Evolutionary conservation across 92 coral and sea anemone species (phyloP).

Genomic region (Blastomussa wellsi): DNA sequence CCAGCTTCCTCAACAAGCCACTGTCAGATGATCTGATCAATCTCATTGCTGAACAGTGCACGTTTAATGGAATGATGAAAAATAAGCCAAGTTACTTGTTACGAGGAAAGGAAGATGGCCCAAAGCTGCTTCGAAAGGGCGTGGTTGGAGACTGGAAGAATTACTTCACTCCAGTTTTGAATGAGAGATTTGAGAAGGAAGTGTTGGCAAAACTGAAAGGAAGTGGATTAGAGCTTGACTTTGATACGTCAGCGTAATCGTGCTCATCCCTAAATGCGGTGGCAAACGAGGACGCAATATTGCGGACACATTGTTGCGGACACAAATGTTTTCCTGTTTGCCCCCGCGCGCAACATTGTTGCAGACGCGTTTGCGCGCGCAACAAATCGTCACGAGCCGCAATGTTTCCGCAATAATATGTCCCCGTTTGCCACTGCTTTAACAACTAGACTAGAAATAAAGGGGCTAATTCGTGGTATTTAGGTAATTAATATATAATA

Average conservation of each 20-base stretch:
- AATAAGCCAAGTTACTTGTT: background rate
- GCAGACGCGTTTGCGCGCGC: no score
- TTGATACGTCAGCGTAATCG: background rate
- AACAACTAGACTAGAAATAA: no score
- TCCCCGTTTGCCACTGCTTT: no score
- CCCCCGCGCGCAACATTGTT: no score
- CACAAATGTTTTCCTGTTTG: no score
- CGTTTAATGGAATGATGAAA: conserved; percentile 16
- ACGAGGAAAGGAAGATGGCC: background rate
- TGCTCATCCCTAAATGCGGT: no score
- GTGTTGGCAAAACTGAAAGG: conserved; percentile 10
- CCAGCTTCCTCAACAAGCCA: conserved; percentile 21
- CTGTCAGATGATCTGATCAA: conserved; percentile 19
- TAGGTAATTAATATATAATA: no score
- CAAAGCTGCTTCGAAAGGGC: conserved; percentile 11
- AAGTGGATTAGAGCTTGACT: conserved; percentile 22
- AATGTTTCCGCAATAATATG: no score
- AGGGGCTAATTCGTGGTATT: no score
- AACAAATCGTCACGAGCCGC: no score
- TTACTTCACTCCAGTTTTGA: conserved; percentile 17
- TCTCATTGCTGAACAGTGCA: conserved; percentile 31
- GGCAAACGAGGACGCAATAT: no score
- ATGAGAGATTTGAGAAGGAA: conserved; percentile 26
- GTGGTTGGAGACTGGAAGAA: conserved; percentile 28
- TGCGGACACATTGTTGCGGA: no score